Base-by-base conservation (phyloP, 2,113 vertebrate species). In the Lipophrys pholis region DNA sequence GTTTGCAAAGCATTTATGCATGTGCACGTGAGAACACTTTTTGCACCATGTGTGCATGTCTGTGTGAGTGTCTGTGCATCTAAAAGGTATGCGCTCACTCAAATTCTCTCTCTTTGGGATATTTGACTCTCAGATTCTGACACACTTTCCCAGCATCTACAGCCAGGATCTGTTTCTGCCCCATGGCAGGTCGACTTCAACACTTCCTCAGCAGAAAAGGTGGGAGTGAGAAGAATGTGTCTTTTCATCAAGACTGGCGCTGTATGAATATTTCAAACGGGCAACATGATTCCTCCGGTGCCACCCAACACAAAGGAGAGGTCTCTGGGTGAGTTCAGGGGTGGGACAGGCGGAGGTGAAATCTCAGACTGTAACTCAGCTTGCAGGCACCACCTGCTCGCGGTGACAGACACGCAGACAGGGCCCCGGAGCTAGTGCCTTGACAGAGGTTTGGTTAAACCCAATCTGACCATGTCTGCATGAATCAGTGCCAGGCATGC, bases 261-360 rank as follows among this genome's bases (percentile, higher is more conserved):
- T 49, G 50, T 69, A 74, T 85, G 86, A 83, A 82, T 85, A 78
- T 89, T 87, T 88, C 83, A 84, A 78, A 84, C 36, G 78, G 48
- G 84, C 82, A 78, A 86, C 74, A 70, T 65, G 81, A 87, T 79
- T 84, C 81, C 83, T 70, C 21, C 21, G 10, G 73, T 85, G 86
- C 80, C 78, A 76, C 61, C 43, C 48, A 21, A 78, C 76, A 87
- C 83, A 84, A 83, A 84, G 71, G 67, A 80, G 51, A 86, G 74
- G 69, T 82, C 70, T 85, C 68, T 45, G 52, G 56, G 42, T 58
- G 82, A 76, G 60, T 60, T 62, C 14, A 55, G 45, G 61, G 41
- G 40, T 49, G 76, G 61, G 59, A 52, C 30, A 49, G 54, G 54
- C 30, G 50, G 69, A 64, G 65, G 57, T 86, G 85, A 89, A 84